phyloP scores from a whole-genome alignment of 2,797 vertebrate species.

The Diplodus puntazzo region DNA sequence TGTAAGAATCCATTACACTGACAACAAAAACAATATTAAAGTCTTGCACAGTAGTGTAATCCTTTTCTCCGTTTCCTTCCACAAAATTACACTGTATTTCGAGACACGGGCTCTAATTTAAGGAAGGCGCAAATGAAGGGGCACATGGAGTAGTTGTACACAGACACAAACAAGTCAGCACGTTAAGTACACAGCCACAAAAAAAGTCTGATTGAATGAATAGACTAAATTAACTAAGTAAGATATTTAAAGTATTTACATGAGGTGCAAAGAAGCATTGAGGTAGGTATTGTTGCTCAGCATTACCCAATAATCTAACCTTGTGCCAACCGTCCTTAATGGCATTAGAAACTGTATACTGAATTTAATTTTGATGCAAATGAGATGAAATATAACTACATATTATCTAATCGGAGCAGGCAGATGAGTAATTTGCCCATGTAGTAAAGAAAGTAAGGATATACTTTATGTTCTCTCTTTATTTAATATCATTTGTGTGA shows the following conservation, averaged over 20 bases:
- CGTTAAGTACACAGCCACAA: too few relatives aligned
- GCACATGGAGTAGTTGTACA: too few relatives aligned
- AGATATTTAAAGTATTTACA: too few relatives aligned
- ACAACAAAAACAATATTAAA: not conserved
- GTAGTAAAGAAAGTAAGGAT: slow-evolving; percentile 18
- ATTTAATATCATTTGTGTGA: slow-evolving; percentile 9
- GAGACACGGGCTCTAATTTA: not conserved
- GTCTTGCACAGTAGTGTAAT: not conserved
- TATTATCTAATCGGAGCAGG: not conserved
- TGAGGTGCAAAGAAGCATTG: too few relatives aligned
- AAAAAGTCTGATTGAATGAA: too few relatives aligned
- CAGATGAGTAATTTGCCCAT: not conserved
- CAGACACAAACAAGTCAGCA: too few relatives aligned
- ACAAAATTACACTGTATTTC: not conserved
- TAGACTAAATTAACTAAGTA: too few relatives aligned
- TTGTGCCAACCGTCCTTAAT: not conserved
- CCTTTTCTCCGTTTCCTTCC: not conserved
- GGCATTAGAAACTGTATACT: not conserved
- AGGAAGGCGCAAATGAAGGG: not conserved
- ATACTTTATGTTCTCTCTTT: not conserved
- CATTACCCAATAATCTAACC: not conserved
- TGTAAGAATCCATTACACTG: not conserved
- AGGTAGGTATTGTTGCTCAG: not conserved
- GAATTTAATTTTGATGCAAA: not conserved
- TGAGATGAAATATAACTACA: not conserved